Conservation (phyloP, 1,140 invertebrate species). For the Diorhabda carinulata region DNA sequence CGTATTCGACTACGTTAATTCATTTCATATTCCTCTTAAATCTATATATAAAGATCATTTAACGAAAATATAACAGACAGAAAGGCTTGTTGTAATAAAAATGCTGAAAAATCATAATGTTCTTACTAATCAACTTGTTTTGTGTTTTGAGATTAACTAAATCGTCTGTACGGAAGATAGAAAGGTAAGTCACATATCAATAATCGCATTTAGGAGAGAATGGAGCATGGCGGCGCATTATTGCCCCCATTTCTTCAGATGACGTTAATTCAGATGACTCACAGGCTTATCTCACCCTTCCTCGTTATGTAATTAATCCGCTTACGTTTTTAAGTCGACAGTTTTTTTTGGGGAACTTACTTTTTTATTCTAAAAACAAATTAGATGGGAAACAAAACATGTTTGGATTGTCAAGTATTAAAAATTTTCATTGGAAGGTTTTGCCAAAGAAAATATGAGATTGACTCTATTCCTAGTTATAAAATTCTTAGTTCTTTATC, state of each 20-base stretch:
- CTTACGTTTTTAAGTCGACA: constrained; percentile 32
- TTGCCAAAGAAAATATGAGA: no score
- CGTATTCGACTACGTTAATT: no score
- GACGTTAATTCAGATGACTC: constrained; percentile 39
- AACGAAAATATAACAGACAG: no score
- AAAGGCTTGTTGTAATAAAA: no score
- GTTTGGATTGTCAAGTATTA: constrained; percentile 1
- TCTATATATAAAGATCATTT: no score
- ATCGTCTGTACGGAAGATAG: not conserved
- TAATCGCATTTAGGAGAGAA: constrained; percentile 41
- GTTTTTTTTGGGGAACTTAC: constrained; percentile 31
- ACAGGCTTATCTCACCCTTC: constrained; percentile 41
- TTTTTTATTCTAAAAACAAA: constrained; percentile 18
- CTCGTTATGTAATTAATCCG: constrained; percentile 39
- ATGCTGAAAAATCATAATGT: no score
- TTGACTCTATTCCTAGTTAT: no score
- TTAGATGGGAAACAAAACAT: not conserved
- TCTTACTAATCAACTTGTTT: no score
- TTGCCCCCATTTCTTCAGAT: constrained; percentile 44
- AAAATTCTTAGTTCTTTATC: no score
- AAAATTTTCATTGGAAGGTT: no score
- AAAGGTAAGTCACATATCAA: constrained; percentile 41
- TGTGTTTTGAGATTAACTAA: no score
- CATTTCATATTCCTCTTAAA: no score
- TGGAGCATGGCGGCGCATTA: constrained; percentile 30